Base-by-base conservation (phyloP, 2,113 vertebrate species). In the Globicephala melas region DNA sequence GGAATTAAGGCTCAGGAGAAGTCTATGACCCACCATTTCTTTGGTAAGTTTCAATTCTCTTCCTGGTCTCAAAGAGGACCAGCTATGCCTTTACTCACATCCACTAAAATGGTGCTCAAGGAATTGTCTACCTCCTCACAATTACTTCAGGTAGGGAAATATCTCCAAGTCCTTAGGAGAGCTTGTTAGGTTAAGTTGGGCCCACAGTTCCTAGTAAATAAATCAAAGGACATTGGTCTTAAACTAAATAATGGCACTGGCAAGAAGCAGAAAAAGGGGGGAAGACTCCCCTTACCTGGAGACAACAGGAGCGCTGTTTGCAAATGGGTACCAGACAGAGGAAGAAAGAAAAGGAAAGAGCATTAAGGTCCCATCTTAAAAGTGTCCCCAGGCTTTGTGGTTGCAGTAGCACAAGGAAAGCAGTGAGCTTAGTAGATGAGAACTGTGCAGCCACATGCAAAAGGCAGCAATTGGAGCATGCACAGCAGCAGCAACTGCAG, bases 251-350 rank as follows among this genome's bases (percentile, higher is more conserved):
- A 98, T 41, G 92, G 33, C 63, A 95, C 38, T 95, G 95, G 87
- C 38, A 91, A 98, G 89, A 93, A 88, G 80, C 92, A 80, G 58
- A 97, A 96, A 96, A 97, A 95, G 96, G 96, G 55, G 77, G 85
- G 33, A 92, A 95, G 92, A 97, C 36, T 89, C 85, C 50, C 97
- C 98, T 99, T 99, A 99, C 99, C 99, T 99, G 99, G 98, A 20
- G 98, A 98, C 94, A 99, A 98, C 97, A 99, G 98, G 96, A 99
- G 98, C 77, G 97, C 99, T 99, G 98, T 98, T 97, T 93, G 96
- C 91, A 98, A 97, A 97, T 96, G 96, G 97, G 80, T 98, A 98
- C 92, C 97, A 62, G 80, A 98, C 89, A 98, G 85, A 71, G 96
- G 96, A 98, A 94, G 98, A 98, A 83, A 99, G 95, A 97, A 98